These are phyloP conservation scores for Thelaira solivaga DNA, from an alignment of 2,888 invertebrate genomes.

Conservation along the genomic window DNA sequence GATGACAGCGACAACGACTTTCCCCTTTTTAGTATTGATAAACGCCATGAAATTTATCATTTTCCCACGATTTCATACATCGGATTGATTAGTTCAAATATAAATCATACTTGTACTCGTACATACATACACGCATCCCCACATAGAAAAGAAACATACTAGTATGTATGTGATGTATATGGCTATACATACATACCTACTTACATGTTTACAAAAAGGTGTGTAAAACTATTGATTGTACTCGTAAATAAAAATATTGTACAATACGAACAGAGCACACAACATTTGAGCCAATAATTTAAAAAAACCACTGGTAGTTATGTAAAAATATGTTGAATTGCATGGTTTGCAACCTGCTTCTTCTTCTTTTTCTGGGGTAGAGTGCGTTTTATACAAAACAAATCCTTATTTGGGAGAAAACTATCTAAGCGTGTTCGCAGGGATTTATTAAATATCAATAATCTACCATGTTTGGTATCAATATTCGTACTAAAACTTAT, in stretches of 20 bases:
- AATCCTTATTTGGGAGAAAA: slow-evolving; percentile 38
- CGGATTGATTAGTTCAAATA: slow-evolving; percentile 58
- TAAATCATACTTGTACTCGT: slow-evolving; percentile 50
- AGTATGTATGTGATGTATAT: background rate
- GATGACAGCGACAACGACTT: slow-evolving; percentile 33
- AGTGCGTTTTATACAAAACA: slow-evolving; percentile 23
- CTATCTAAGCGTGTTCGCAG: slow-evolving; percentile 24
- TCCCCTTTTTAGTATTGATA: slow-evolving; percentile 56
- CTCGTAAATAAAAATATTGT: background rate
- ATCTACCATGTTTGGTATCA: background rate
- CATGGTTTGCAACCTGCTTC: background rate
- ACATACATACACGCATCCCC: background rate
- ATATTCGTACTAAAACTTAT: slow-evolving; percentile 30
- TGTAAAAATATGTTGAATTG: slow-evolving; percentile 30
- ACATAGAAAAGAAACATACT: too few relatives aligned
- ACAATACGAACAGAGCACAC: background rate
- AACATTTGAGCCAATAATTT: background rate
- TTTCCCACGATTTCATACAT: slow-evolving; percentile 74
- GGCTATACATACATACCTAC: background rate
- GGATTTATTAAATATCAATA: slow-evolving; percentile 43
- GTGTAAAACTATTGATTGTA: slow-evolving; percentile 47
- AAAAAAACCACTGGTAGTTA: slow-evolving; percentile 16
- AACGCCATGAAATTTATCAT: slow-evolving; percentile 74
- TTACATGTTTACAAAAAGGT: slow-evolving; percentile 47
- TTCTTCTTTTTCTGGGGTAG: background rate